These are phyloP conservation scores for Rhodeus uyekii DNA, from an alignment of 2,797 vertebrate species.

Conservation along the genomic window DNA sequence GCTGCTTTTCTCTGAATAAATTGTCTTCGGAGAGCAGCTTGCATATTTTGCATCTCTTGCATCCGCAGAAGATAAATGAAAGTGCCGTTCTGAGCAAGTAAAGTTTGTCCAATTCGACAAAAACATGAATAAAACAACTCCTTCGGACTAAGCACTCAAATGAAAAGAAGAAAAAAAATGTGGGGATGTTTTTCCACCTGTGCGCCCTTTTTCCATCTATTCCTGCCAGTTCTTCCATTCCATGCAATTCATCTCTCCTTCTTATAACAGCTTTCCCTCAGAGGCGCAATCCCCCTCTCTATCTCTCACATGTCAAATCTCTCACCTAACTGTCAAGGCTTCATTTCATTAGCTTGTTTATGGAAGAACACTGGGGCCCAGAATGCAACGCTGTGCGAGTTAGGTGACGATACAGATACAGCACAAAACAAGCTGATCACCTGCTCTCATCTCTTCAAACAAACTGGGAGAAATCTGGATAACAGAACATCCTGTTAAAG, in stretches of 20 bases:
- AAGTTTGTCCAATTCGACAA: not conserved
- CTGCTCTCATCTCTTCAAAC: conserved; percentile 23
- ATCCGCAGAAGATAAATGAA: not conserved
- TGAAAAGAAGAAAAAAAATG: not conserved
- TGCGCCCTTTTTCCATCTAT: conserved; percentile 8
- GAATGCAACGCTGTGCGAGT: conserved; percentile 15
- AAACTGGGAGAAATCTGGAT: conserved; percentile 27
- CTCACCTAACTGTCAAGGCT: conserved; percentile 60
- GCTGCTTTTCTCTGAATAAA: conserved; percentile 33
- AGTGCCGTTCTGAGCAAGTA: not conserved
- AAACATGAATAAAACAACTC: conserved; percentile 13
- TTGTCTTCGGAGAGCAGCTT: not conserved
- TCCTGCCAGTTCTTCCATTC: not conserved
- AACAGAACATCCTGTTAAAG: not conserved
- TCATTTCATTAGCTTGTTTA: conserved; percentile 45
- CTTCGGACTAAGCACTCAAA: not conserved
- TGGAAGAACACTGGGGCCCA: conserved; percentile 17
- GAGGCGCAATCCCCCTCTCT: not conserved
- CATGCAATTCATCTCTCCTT: not conserved
- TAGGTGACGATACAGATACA: not conserved
- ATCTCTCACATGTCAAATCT: conserved; percentile 53
- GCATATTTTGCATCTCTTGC: not conserved
- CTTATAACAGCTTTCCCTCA: not conserved
- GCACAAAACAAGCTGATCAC: not conserved
- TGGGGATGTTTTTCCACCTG: not conserved